These are phyloP conservation scores for Cryptotermes secundus DNA, from an alignment of 1,140 invertebrate genomes.

Conservation along the genomic window DNA sequence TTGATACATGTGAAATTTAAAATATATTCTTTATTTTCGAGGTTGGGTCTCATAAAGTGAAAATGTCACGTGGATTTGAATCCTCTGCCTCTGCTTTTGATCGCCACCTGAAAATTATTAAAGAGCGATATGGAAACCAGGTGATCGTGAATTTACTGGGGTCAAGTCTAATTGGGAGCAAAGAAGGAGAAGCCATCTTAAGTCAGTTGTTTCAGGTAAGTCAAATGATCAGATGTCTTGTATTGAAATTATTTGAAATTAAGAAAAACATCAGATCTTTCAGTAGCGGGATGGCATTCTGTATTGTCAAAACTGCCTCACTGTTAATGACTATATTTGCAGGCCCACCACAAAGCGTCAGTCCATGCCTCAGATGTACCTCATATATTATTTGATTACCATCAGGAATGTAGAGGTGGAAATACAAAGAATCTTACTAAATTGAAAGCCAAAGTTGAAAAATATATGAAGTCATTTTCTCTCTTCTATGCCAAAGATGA, in stretches of 20 bases:
- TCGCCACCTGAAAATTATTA: constrained; percentile 83
- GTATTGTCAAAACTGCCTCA: neutral
- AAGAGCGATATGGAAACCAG: constrained; percentile 88
- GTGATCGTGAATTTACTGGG: constrained; percentile 92
- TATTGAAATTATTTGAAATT: neutral
- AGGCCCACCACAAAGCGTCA: constrained; percentile 83
- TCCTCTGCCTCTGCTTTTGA: constrained; percentile 89
- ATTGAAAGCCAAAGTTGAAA: constrained; percentile 73
- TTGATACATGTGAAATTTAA: too few relatives aligned
- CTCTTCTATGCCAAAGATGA: constrained; percentile 64
- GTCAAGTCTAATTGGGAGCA: constrained; percentile 81
- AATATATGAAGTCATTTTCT: constrained; percentile 66
- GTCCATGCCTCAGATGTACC: constrained; percentile 69
- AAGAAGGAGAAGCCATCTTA: constrained; percentile 95
- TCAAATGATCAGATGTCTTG: neutral
- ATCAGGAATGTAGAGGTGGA: constrained; percentile 81
- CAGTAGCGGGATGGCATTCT: too few relatives aligned
- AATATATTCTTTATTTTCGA: constrained; percentile 41
- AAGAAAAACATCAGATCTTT: neutral
- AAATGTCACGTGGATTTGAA: constrained; percentile 93
- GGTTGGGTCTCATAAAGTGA: constrained; percentile 98
- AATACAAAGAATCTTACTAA: constrained; percentile 74
- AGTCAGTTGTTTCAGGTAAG: constrained; percentile 86
- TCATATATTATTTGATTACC: constrained; percentile 89
- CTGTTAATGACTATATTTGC: constrained; percentile 40